phyloP scores from a whole-genome alignment of 2,113 vertebrate genomes.

The Micromys minutus region DNA sequence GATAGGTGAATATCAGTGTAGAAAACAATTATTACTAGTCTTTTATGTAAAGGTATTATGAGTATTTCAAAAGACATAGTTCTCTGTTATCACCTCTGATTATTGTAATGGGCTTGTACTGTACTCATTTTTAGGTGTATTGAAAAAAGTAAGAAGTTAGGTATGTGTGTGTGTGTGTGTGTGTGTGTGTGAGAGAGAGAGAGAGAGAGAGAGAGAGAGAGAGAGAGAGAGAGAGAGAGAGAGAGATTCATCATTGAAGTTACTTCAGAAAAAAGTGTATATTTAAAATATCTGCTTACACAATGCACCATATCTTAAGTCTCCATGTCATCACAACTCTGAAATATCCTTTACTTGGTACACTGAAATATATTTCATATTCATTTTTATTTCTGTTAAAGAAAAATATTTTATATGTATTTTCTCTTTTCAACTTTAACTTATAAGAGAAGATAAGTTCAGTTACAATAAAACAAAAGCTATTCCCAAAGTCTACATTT shows the following conservation, averaged over 20 bases:
- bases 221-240: too few relatives aligned
- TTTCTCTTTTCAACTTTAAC: not conserved
- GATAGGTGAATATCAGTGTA: not conserved
- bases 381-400: conserved; percentile 9
- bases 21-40: conserved; percentile 74
- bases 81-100: not conserved
- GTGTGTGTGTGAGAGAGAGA: too few relatives aligned
- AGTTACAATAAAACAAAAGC: not conserved
- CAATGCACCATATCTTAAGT: conserved; percentile 41
- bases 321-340: not conserved
- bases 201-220: too few relatives aligned
- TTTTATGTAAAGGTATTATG: conserved; percentile 61
- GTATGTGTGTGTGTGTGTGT: not conserved
- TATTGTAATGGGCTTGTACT: not conserved
- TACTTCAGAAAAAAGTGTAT: not conserved
- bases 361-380: not conserved
- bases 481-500: not conserved
- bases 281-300: not conserved
- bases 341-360: not conserved
- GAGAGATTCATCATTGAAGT: not conserved
- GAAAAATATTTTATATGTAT: not conserved
- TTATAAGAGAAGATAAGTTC: not conserved
- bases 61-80: conserved; percentile 76
- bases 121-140: not conserved
- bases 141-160: conserved; percentile 25